Conservation (phyloP, 2,888 invertebrate species). For the Congeria kusceri region DNA sequence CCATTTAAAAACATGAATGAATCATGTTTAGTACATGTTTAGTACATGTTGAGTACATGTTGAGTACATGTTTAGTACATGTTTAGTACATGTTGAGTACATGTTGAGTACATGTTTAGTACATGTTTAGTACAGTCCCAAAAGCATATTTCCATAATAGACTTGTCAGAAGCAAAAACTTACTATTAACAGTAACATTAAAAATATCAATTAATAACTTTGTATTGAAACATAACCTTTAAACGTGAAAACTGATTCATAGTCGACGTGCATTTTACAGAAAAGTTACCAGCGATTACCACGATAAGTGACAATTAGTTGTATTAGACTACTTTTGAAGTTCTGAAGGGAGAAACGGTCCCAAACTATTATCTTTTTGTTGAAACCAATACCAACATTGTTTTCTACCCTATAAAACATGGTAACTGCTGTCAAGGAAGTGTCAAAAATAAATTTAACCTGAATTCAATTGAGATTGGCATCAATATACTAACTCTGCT, state of each 20-base stretch:
- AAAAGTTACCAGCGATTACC: too few relatives aligned
- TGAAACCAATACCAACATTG: constrained; percentile 23
- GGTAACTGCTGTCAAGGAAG: constrained; percentile 33
- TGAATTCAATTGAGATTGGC: background rate
- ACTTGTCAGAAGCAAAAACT: too few relatives aligned
- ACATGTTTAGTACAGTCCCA: too few relatives aligned
- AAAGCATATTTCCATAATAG: too few relatives aligned
- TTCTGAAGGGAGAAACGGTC: constrained; percentile 12
- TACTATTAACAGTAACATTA: too few relatives aligned
- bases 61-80: too few relatives aligned
- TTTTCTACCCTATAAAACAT: constrained; percentile 48
- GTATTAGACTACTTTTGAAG: constrained; percentile 36
- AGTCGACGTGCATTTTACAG: background rate
- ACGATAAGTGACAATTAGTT: too few relatives aligned
- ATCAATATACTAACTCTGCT: too few relatives aligned
- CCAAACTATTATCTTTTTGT: too few relatives aligned
- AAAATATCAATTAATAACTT: constrained; percentile 1
- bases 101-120: background rate
- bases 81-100: too few relatives aligned
- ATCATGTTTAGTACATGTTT: too few relatives aligned
- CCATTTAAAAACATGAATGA: constrained; percentile 7
- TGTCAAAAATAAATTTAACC: constrained; percentile 36
- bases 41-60: too few relatives aligned
- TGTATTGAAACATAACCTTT: background rate
- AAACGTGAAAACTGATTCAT: background rate